Percentiles rank a stretch among this genome's conserved stretches.
These are phyloP conservation scores for Elaeidobius kamerunicus DNA, from an alignment of 2,888 invertebrate species.

Conservation along the genomic window DNA sequence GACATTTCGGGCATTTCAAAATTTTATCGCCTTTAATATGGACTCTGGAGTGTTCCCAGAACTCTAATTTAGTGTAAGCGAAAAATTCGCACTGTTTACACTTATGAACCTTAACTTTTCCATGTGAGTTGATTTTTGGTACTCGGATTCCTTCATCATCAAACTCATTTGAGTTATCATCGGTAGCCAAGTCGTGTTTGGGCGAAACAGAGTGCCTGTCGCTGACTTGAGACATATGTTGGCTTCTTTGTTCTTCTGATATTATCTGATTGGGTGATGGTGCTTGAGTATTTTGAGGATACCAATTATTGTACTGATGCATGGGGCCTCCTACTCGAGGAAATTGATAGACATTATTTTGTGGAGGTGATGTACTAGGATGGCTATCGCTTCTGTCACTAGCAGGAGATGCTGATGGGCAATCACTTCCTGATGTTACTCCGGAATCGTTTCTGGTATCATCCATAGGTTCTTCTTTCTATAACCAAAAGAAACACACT, in stretches of 20 bases:
- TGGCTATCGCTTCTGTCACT: conserved; percentile 48
- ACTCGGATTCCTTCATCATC: conserved; percentile 37
- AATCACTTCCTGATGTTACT: conserved; percentile 61
- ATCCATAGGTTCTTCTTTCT: conserved; percentile 57
- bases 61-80: conserved; percentile 83
- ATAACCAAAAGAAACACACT: conserved; percentile 38
- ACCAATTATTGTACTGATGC: neutral
- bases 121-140: conserved; percentile 60
- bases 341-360: neutral
- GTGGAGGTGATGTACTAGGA: conserved; percentile 23
- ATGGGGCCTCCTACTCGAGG: neutral
- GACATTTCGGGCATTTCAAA: conserved; percentile 86
- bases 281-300: neutral
- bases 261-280: neutral
- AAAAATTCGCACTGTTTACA: conserved; percentile 91
- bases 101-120: conserved; percentile 83
- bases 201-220: conserved; percentile 9
- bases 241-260: neutral
- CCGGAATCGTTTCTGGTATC: conserved; percentile 56
- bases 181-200: conserved; percentile 39
- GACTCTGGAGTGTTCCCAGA: conserved; percentile 86
- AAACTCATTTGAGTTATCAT: conserved; percentile 53
- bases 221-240: neutral
- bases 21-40: conserved; percentile 95
- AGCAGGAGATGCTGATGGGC: conserved; percentile 60